Evolutionary conservation across 2,888 invertebrate genomes (phyloP), one percentile per base, ranked within the genome.

Genomic region (Clunio marinus): DNA sequence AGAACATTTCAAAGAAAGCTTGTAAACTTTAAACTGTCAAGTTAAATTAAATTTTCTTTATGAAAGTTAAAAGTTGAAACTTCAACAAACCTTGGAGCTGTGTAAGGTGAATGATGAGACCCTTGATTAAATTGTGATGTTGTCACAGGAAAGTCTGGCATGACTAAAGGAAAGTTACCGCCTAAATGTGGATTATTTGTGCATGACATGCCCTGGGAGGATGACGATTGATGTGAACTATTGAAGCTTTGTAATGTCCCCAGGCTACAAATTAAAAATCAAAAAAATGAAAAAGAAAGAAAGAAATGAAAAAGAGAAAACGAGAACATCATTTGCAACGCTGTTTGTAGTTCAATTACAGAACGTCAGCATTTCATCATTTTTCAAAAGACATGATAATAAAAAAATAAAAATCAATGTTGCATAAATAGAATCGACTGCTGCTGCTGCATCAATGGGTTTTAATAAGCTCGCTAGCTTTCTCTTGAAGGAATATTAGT

Each of bases 101-200:
- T 92, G 83, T 93, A 92, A 72, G 92, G 91, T 78, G 91, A 91
- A 75, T 92, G 91, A 79, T 91, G 91, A 74, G 88, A 88, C 76
- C 89, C 87, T 75, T 83, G 81, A 72, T 82, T 80, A 75, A 82
- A 80, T 75, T 81, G 81, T 74, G 83, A 82, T 72, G 83, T 81
- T 71, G 91, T 85, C 74, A 90, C 84, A 60, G 93, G 93, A 81
- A 92, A 93, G 75, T 91, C 91, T 70, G 92, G 91, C 88, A 92
- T 91, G 74, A 91, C 91, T 78, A 92, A 83, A 68, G 91, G 88
- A 77, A 87, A 85, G 76, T 83, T 86, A 73, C 84, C 83, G 73
- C 79, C 84, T 72, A 85, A 84, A 78, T 86, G 86, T 70, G 81
- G 80, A 70, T 84, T 85, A 75, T 81, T 80, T 74, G 84, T 84